Conservation (phyloP, 2,113 vertebrate species). For the Neogale vison region DNA sequence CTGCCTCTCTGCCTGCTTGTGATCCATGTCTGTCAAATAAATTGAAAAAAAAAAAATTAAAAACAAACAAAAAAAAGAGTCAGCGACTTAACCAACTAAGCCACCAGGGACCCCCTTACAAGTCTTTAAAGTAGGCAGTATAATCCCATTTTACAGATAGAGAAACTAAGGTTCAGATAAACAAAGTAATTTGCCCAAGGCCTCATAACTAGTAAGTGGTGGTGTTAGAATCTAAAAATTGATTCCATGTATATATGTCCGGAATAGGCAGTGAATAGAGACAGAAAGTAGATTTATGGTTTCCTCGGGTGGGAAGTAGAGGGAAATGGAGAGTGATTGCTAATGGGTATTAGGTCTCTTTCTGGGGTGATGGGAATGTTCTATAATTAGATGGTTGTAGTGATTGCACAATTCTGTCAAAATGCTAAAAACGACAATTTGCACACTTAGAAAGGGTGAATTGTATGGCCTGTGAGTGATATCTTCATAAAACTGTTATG, state of each 20-base stretch:
- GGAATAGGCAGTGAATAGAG: not conserved
- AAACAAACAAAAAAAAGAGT: too few species aligned
- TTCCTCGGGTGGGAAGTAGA: not conserved
- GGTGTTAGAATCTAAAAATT: not conserved
- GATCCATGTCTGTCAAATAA: too few species aligned
- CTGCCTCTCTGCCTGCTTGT: too few species aligned
- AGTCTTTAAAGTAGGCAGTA: not conserved
- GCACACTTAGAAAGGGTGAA: not conserved
- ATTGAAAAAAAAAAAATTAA: too few species aligned
- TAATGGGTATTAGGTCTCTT: not conserved
- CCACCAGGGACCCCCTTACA: not conserved
- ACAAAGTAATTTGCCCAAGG: not conserved
- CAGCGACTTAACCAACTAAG: not conserved
- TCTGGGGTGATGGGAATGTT: not conserved
- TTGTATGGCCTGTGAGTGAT: not conserved
- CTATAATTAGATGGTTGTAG: not conserved
- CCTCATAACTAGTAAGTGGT: not conserved
- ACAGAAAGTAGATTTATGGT: not conserved
- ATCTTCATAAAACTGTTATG: not conserved
- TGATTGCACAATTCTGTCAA: not conserved
- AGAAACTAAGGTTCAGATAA: not conserved
- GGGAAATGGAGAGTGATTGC: not conserved
- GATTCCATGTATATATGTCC: not conserved
- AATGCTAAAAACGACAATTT: not conserved
- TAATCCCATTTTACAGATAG: not conserved